phyloP scores from a whole-genome alignment of 2,888 invertebrate genomes.

The Zaprionus lineosus region DNA sequence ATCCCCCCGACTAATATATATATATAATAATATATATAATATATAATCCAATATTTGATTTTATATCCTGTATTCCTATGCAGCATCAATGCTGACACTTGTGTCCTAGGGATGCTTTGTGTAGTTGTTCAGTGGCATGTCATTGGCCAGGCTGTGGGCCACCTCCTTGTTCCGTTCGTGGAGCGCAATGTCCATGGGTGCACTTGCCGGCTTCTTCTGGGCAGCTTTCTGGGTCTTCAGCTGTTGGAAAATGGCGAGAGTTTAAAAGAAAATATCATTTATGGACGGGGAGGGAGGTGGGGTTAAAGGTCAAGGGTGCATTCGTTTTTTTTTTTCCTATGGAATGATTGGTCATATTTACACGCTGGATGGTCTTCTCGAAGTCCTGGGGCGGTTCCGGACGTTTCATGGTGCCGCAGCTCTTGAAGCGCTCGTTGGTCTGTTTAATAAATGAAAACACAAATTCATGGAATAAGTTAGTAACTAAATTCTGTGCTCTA shows the following conservation, averaged over 20 bases:
- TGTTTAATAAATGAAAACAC: slow-evolving; percentile 38
- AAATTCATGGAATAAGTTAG: slow-evolving; percentile 37
- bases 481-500: slow-evolving; percentile 8
- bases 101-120: slow-evolving; percentile 82
- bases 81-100: slow-evolving; percentile 62
- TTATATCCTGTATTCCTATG: slow-evolving; percentile 47
- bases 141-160: slow-evolving; percentile 78
- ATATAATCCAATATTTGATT: slow-evolving; percentile 13
- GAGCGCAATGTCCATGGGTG: slow-evolving; percentile 75
- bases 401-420: slow-evolving; percentile 81
- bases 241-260: too few relatives aligned
- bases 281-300: background rate
- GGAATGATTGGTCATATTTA: too few relatives aligned
- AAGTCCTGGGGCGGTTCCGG: slow-evolving; percentile 82
- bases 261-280: background rate
- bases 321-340: too few relatives aligned
- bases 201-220: slow-evolving; percentile 79
- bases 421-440: slow-evolving; percentile 81
- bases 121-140: slow-evolving; percentile 81
- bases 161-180: slow-evolving; percentile 81
- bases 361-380: slow-evolving; percentile 83
- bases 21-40: background rate
- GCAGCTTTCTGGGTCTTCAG: slow-evolving; percentile 82
- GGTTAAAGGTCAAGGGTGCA: background rate
- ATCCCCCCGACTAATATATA: slow-evolving; percentile 16